phyloP scores from a whole-genome alignment of 2,888 invertebrate species.

The Calameuta idolon region DNA sequence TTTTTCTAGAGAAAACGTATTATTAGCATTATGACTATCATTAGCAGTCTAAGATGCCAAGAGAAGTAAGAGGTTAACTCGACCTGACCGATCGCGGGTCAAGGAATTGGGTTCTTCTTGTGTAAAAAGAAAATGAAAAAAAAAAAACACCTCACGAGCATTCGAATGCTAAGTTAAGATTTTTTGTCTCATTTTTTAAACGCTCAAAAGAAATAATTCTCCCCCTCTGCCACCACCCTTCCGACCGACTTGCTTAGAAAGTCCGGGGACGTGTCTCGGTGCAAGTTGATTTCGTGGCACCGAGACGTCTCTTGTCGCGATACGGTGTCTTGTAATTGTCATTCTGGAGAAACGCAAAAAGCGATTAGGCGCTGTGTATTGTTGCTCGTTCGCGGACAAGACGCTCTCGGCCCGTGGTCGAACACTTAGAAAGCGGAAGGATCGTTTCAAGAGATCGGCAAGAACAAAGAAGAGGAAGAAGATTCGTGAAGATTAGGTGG shows the following conservation, averaged over 20 bases:
- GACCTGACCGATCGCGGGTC: background rate
- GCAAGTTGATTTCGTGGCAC: background rate
- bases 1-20: background rate
- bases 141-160: background rate
- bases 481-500: background rate
- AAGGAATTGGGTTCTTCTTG: background rate
- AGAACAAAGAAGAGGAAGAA: background rate
- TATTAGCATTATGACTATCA: background rate
- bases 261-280: background rate
- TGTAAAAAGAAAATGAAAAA: background rate
- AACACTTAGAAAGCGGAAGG: background rate
- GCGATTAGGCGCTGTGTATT: background rate
- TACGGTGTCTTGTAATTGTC: background rate
- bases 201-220: background rate
- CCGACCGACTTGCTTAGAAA: background rate
- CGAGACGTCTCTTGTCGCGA: background rate
- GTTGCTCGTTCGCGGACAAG: background rate
- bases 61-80: background rate
- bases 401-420: background rate
- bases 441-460: background rate
- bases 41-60: background rate
- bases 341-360: slow-evolving; percentile 1
- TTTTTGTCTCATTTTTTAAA: background rate
- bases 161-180: background rate
- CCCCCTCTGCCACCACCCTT: background rate